These are phyloP conservation scores for Aldrovandia affinis DNA, from an alignment of 2,797 vertebrate genomes.

Conservation along the genomic window DNA sequence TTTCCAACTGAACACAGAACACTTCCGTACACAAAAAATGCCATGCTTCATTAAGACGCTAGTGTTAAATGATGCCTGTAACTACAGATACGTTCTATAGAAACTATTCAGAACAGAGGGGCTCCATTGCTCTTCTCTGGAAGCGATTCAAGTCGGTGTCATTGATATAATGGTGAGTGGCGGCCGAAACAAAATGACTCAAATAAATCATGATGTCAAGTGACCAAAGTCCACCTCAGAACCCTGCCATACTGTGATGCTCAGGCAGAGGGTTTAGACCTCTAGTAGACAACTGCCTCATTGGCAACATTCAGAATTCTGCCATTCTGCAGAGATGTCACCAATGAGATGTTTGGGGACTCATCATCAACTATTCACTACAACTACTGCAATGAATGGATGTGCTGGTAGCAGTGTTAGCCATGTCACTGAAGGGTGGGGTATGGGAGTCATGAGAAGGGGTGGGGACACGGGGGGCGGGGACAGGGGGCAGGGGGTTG, in stretches of 20 bases:
- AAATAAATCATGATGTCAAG: neutral
- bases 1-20: neutral
- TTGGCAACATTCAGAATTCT: constrained; percentile 1
- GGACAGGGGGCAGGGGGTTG: neutral
- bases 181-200: neutral
- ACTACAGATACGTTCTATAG: neutral
- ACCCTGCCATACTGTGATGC: constrained; percentile 27
- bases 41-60: neutral
- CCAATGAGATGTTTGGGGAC: neutral
- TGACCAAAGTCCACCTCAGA: neutral
- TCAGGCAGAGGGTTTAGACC: neutral
- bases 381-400: neutral
- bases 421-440: constrained; percentile 44
- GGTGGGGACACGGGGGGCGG: neutral
- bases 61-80: neutral
- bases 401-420: neutral
- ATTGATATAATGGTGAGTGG: neutral
- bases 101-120: neutral
- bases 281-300: neutral
- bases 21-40: neutral
- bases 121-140: neutral
- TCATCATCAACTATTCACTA: neutral
- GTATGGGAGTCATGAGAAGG: constrained; percentile 41
- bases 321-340: too few species aligned
- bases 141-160: neutral